Percentiles rank a stretch among this genome's conserved stretches.
Conservation (phyloP, 1,140 invertebrate species). For the Riptortus pedestris region DNA sequence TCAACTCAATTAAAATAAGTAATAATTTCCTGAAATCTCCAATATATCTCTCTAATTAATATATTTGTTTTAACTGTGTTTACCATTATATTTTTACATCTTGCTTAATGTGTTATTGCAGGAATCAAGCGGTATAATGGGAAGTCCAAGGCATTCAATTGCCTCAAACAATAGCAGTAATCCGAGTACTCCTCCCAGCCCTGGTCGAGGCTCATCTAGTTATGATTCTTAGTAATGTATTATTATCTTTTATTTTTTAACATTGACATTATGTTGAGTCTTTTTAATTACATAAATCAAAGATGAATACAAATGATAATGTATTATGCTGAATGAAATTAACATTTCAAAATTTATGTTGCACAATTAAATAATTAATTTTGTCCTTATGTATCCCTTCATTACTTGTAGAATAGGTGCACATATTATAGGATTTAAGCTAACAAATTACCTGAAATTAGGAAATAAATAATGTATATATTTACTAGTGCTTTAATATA, state of each 20-base stretch:
- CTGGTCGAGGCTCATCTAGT: slow-evolving; percentile 57
- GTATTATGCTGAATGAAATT: too few relatives aligned
- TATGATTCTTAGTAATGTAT: slow-evolving; percentile 44
- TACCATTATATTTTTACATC: not conserved
- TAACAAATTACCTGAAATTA: slow-evolving; percentile 6
- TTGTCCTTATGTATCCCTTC: too few relatives aligned
- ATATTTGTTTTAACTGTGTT: too few relatives aligned
- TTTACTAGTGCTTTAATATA: slow-evolving; percentile 4
- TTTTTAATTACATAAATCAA: too few relatives aligned
- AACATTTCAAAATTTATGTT: too few relatives aligned
- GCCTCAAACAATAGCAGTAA: slow-evolving; percentile 73
- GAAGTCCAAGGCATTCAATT: slow-evolving; percentile 62
- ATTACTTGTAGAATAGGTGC: not conserved
- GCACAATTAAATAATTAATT: too few relatives aligned
- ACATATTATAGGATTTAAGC: slow-evolving; percentile 3
- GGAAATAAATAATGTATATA: slow-evolving; percentile 3
- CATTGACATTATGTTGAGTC: too few relatives aligned
- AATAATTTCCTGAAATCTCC: too few relatives aligned
- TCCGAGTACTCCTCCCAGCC: slow-evolving; percentile 62
- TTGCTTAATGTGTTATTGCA: not conserved
- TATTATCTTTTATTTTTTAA: too few relatives aligned
- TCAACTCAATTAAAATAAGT: too few relatives aligned
- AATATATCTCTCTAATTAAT: too few relatives aligned
- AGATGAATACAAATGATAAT: too few relatives aligned
- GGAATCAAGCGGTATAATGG: slow-evolving; percentile 42